Percentiles rank a stretch among this genome's conserved stretches.
Conservation (phyloP, 2,797 vertebrate species). For the Syngnathus acus region DNA sequence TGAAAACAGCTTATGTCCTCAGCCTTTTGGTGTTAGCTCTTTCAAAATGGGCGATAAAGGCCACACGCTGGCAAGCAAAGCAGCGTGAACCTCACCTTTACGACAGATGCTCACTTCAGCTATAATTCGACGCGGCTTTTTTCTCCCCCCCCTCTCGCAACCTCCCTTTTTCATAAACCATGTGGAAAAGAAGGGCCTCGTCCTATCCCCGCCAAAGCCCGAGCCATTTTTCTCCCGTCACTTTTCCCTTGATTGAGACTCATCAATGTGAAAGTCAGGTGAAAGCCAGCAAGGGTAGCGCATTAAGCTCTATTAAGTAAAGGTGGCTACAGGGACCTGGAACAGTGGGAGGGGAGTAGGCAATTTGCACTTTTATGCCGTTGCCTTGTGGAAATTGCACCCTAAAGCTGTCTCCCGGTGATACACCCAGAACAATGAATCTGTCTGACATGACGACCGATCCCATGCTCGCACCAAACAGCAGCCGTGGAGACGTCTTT, state of each 20-base stretch:
- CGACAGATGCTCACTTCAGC: constrained; percentile 25
- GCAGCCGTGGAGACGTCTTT: constrained; percentile 59
- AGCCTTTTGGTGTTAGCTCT: constrained; percentile 45
- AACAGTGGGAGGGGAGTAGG: constrained; percentile 13
- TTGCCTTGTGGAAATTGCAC: constrained; percentile 41
- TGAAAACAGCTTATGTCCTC: constrained; percentile 54
- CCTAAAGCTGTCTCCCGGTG: constrained; percentile 45
- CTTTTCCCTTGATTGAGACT: constrained; percentile 70
- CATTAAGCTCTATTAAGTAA: constrained; percentile 51
- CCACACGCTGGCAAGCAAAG: constrained; percentile 34
- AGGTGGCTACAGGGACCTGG: constrained; percentile 36
- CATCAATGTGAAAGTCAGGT: constrained; percentile 68
- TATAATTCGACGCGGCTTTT: constrained; percentile 24
- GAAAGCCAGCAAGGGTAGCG: constrained; percentile 47
- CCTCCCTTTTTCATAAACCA: constrained; percentile 49
- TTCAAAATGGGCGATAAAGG: constrained; percentile 36
- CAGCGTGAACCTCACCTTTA: constrained; percentile 46
- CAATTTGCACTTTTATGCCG: constrained; percentile 47
- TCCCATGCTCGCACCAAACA: constrained; percentile 74
- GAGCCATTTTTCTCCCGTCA: constrained; percentile 64
- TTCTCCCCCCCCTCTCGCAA: constrained; percentile 19
- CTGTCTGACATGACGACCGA: constrained; percentile 72
- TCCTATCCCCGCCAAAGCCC: constrained; percentile 38
- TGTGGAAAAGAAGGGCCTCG: constrained; percentile 51
- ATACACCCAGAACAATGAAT: constrained; percentile 82